These are phyloP conservation scores for Rhinoderma darwinii DNA, from an alignment of 2,113 vertebrate species.

Conservation along the genomic window DNA sequence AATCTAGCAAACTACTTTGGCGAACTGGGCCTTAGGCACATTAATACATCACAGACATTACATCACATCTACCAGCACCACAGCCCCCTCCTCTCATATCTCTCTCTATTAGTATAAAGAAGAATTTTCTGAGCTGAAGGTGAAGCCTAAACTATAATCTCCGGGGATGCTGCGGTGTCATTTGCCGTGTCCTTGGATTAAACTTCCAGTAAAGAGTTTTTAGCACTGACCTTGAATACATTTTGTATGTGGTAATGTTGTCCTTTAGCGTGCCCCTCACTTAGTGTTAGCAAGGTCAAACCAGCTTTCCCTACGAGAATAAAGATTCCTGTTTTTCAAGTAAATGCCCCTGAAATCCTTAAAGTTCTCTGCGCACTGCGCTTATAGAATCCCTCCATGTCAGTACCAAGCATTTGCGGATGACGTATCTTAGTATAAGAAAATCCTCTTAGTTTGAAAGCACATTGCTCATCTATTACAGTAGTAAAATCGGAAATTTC, in stretches of 20 bases:
- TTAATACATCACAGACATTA: background rate
- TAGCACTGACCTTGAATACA: slow-evolving; percentile 11
- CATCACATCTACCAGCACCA: background rate
- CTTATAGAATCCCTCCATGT: background rate
- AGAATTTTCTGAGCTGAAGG: slow-evolving; percentile 11
- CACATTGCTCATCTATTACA: background rate
- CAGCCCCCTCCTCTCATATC: background rate
- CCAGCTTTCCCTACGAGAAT: background rate
- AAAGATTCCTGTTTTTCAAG: background rate
- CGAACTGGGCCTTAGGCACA: background rate
- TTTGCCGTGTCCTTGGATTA: background rate
- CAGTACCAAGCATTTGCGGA: background rate
- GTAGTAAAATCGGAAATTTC: background rate
- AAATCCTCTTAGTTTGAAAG: background rate
- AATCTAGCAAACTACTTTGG: background rate
- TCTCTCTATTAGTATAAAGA: background rate
- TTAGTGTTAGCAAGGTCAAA: background rate
- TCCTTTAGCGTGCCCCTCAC: background rate
- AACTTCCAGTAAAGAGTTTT: background rate
- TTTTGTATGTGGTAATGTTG: background rate
- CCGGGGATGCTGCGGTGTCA: background rate
- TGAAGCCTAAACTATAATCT: slow-evolving; percentile 7
- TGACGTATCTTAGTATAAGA: background rate
- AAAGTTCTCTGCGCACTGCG: background rate
- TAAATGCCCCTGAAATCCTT: background rate